phyloP scores from a whole-genome alignment of 1,140 invertebrate species.

The Oppia nitens region DNA sequence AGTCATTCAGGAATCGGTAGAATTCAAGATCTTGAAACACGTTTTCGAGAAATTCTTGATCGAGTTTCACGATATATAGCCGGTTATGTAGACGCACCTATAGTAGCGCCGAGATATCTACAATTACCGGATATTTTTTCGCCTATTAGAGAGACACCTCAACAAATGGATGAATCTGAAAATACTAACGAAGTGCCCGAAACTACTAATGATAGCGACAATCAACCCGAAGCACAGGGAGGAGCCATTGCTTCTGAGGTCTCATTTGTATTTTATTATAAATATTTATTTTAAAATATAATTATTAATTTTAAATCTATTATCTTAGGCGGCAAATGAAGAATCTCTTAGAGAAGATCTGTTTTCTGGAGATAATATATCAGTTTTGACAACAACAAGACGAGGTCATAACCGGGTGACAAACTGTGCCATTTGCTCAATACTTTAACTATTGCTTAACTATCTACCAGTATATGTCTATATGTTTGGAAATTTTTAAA shows the following conservation, averaged over 20 bases:
- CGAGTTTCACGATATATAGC: conserved; percentile 19
- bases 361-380: conserved; percentile 8
- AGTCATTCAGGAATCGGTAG: conserved; percentile 33
- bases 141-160: background rate
- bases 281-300: background rate
- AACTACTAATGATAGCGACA: background rate
- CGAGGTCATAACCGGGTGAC: conserved; percentile 8
- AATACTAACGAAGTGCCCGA: background rate
- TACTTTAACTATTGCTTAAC: conserved; percentile 3
- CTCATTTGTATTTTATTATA: background rate
- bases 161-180: background rate
- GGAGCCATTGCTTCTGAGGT: background rate
- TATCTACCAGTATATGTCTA: no score
- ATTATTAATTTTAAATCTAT: background rate
- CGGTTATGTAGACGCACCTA: conserved; percentile 10
- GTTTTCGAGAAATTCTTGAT: conserved; percentile 30
- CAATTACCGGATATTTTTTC: conserved; percentile 6
- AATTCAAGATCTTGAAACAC: conserved; percentile 29
- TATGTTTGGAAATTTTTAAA: no score
- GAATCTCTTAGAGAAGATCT: conserved; percentile 3
- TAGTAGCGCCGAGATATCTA: conserved; percentile 13
- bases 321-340: background rate
- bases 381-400: background rate
- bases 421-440: conserved; percentile 8
- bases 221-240: background rate